Evolutionary conservation across 2,797 vertebrate species (phyloP).

Genomic region (Aplochiton taeniatus): DNA sequence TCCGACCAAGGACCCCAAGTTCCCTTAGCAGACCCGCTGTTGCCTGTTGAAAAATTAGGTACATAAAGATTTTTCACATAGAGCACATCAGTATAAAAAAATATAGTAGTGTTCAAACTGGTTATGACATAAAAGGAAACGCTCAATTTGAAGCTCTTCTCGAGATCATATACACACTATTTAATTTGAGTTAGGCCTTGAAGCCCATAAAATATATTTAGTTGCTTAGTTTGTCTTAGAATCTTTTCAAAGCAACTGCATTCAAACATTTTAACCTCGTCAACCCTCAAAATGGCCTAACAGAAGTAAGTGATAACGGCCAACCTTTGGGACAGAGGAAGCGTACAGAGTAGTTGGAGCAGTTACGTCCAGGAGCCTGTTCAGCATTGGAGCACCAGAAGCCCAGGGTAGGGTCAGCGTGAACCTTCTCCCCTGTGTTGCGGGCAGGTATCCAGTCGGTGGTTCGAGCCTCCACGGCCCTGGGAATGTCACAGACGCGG

Average conservation of each 20-base stretch:
- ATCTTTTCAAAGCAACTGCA: too few relatives aligned
- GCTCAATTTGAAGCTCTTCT: too few relatives aligned
- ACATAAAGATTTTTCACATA: not conserved
- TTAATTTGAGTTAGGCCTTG: too few relatives aligned
- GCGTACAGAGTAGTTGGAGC: slow-evolving; percentile 90
- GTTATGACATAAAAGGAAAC: too few relatives aligned
- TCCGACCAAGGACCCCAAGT: slow-evolving; percentile 88
- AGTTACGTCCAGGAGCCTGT: slow-evolving; percentile 80
- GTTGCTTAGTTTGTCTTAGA: too few relatives aligned
- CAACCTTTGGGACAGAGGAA: slow-evolving; percentile 83
- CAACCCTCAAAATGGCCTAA: too few relatives aligned
- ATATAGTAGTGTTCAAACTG: too few relatives aligned
- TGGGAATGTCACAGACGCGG: slow-evolving; percentile 78
- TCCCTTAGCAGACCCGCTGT: slow-evolving; percentile 44
- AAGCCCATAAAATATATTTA: too few relatives aligned
- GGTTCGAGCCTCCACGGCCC: slow-evolving; percentile 83
- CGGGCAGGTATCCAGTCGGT: slow-evolving; percentile 83
- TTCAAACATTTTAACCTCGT: too few relatives aligned
- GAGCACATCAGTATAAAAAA: not conserved
- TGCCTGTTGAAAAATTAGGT: slow-evolving; percentile 40
- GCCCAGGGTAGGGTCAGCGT: slow-evolving; percentile 78
- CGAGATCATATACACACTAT: too few relatives aligned
- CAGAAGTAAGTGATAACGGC: too few relatives aligned
- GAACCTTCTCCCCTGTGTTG: slow-evolving; percentile 82
- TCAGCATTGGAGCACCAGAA: slow-evolving; percentile 92